A percentile compares a stretch with the other conserved stretches of the same genome.
These are phyloP conservation scores for Hydrozoanthus gracilis DNA, from an alignment of 92 coral and sea anemone species.

Conservation along the genomic window DNA sequence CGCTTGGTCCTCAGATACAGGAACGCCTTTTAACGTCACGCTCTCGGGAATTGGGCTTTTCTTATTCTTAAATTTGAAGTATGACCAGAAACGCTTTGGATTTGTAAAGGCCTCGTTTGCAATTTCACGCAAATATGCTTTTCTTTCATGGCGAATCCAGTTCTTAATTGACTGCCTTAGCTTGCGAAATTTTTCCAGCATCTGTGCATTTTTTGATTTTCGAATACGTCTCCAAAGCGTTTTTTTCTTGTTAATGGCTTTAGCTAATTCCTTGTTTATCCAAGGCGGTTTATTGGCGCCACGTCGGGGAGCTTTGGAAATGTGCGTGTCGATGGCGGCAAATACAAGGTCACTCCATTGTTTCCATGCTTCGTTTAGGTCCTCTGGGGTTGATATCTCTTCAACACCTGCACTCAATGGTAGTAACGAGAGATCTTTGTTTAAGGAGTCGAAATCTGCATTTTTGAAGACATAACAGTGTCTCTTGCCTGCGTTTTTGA, in stretches of 20 bases:
- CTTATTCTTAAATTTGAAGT: constrained; percentile 53
- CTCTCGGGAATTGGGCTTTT: constrained; percentile 61
- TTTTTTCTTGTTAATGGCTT: constrained; percentile 60
- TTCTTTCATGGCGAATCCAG: constrained; percentile 59
- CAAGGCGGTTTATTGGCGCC: constrained; percentile 64
- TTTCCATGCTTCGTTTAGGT: constrained; percentile 41
- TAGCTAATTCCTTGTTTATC: constrained; percentile 56
- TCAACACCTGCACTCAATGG: constrained; percentile 39
- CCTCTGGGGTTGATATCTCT: constrained; percentile 42
- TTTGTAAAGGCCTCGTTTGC: constrained; percentile 57
- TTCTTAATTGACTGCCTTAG: constrained; percentile 57
- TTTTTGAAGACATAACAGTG: constrained; percentile 34
- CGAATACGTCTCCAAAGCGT: constrained; percentile 40
- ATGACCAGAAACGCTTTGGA: constrained; percentile 66
- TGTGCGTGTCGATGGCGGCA: constrained; percentile 54
- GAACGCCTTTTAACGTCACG: constrained; percentile 37
- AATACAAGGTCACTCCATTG: constrained; percentile 47
- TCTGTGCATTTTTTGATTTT: constrained; percentile 35
- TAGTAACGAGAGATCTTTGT: background rate
- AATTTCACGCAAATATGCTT: constrained; percentile 50
- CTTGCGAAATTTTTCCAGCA: constrained; percentile 57
- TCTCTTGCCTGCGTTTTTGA: constrained; percentile 24
- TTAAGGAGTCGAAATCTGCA: constrained; percentile 49
- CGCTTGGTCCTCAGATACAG: constrained; percentile 46
- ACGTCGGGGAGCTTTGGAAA: constrained; percentile 42